These are phyloP conservation scores for Corythornis vintsioides DNA, from an alignment of 2,113 vertebrate species.

Conservation along the genomic window DNA sequence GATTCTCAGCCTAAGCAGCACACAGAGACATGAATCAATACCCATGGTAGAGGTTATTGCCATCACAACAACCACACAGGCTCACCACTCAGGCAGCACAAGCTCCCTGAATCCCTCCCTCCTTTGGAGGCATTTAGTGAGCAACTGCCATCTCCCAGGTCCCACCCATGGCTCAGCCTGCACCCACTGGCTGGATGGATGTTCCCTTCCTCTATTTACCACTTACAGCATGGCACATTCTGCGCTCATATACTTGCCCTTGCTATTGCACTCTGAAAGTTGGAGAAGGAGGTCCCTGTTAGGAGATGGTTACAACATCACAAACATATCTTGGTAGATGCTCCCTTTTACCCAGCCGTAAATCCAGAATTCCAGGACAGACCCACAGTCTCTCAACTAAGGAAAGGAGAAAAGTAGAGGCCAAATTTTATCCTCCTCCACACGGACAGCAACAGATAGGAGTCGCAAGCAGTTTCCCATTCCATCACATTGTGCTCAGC, in stretches of 20 bases:
- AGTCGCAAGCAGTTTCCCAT: background rate
- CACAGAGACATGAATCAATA: too few relatives aligned
- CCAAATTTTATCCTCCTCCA: background rate
- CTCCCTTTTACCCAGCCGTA: background rate
- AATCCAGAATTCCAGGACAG: background rate
- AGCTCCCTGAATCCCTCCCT: too few relatives aligned
- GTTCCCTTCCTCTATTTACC: background rate
- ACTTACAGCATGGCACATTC: background rate
- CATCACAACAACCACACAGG: too few relatives aligned
- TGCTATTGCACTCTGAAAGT: background rate
- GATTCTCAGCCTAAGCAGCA: too few relatives aligned
- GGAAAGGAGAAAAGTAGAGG: background rate
- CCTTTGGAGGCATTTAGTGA: too few relatives aligned
- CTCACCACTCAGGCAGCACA: too few relatives aligned
- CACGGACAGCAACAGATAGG: background rate
- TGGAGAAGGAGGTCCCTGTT: background rate
- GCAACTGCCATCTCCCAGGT: too few relatives aligned
- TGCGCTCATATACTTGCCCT: too few relatives aligned
- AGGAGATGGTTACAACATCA: background rate
- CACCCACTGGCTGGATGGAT: accelerated
- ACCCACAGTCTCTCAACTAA: background rate
- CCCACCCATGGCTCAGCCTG: background rate
- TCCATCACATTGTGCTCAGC: background rate
- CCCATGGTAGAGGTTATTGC: too few relatives aligned
- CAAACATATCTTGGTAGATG: background rate